A percentile compares a stretch with the other conserved stretches of the same genome.
Evolutionary conservation across 2,113 vertebrate genomes (phyloP).

Genomic region (Triplophysa siluroides): DNA sequence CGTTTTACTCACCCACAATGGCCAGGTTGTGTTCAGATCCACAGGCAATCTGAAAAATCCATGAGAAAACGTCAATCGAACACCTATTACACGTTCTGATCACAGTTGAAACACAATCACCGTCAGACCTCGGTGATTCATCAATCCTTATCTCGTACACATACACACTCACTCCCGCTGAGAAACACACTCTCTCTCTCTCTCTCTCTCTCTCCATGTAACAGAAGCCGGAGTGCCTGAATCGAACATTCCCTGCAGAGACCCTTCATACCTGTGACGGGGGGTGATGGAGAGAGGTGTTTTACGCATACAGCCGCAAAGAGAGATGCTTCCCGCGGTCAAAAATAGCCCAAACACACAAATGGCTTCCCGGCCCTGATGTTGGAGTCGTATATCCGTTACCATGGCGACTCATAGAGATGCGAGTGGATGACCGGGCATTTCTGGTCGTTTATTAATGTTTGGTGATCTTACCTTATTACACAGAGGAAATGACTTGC

Average conservation of each 20-base stretch:
- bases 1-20: constrained; percentile 81
- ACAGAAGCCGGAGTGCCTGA: constrained; percentile 5
- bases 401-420: not conserved
- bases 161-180: not conserved
- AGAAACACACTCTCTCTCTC: not conserved
- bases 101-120: not conserved
- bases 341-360: constrained; percentile 24
- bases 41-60: constrained; percentile 79
- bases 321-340: not conserved
- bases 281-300: not conserved
- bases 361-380: not conserved
- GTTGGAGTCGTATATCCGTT: constrained; percentile 8
- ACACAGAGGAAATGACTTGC: constrained; percentile 14
- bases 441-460: constrained; percentile 23
- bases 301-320: not conserved
- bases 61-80: constrained; percentile 9
- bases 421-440: constrained; percentile 6
- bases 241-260: constrained; percentile 4
- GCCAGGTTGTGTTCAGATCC: constrained; percentile 96
- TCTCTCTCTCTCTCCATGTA: constrained; percentile 5
- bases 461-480: constrained; percentile 17
- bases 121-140: not conserved
- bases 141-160: not conserved
- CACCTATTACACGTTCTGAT: not conserved
- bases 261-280: not conserved